Conservation (phyloP, 2,888 invertebrate genomes). For the Agrochola circellaris region DNA sequence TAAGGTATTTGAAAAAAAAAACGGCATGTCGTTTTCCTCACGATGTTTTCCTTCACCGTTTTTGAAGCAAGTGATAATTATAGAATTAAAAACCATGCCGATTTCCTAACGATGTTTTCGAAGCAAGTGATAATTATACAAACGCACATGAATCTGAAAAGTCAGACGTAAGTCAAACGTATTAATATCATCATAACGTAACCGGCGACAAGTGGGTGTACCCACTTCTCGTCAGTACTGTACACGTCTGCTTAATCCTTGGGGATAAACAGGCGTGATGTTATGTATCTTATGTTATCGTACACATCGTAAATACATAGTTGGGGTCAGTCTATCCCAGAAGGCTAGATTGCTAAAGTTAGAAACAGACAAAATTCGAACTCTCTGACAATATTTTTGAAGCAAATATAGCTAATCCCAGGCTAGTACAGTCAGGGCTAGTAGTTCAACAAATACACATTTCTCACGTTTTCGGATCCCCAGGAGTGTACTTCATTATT, state of each 20-base stretch:
- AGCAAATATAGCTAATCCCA: background rate
- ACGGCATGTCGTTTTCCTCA: too few species aligned
- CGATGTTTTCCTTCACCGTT: too few species aligned
- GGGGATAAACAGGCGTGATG: background rate
- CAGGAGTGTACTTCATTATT: conserved; percentile 15
- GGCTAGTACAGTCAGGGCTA: background rate
- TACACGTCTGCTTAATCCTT: too few species aligned
- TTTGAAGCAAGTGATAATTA: too few species aligned
- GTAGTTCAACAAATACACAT: conserved; percentile 1
- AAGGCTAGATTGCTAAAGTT: background rate
- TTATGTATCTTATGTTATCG: too few species aligned
- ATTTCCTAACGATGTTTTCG: too few species aligned
- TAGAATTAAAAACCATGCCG: too few species aligned
- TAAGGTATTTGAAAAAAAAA: too few species aligned
- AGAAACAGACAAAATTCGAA: background rate
- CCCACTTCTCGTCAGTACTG: too few species aligned
- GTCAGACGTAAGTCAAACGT: too few species aligned
- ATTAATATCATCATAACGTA: background rate
- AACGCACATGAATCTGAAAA: too few species aligned
- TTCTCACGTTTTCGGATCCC: background rate
- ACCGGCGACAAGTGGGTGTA: background rate
- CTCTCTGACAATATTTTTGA: background rate
- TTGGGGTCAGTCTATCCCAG: background rate
- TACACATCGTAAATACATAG: background rate
- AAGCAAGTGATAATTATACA: too few species aligned